Evolutionary conservation across 2,888 invertebrate species (phyloP).

Genomic region (Drosophila kambysellisi): DNA sequence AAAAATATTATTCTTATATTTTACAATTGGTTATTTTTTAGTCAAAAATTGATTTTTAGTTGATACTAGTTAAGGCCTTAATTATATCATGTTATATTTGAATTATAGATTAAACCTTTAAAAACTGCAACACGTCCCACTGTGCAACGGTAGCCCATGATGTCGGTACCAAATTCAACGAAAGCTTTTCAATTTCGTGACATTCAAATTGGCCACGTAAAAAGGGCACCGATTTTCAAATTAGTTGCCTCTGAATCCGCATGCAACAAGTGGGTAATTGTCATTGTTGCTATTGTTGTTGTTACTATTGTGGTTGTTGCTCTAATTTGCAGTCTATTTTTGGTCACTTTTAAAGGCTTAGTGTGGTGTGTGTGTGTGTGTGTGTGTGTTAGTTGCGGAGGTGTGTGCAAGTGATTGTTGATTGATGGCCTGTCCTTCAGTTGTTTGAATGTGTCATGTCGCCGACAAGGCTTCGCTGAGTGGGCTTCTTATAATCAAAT

Average conservation of each 20-base stretch:
- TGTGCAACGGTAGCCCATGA: conserved; percentile 46
- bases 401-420: conserved; percentile 33
- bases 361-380: conserved; percentile 13
- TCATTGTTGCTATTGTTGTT: conserved; percentile 10
- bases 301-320: conserved; percentile 10
- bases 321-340: conserved; percentile 32
- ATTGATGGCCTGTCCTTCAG: conserved; percentile 53
- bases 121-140: neutral
- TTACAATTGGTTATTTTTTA: neutral
- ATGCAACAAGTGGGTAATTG: conserved; percentile 52
- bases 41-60: neutral
- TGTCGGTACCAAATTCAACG: conserved; percentile 37
- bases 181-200: conserved; percentile 73
- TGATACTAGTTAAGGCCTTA: neutral
- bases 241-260: conserved; percentile 37
- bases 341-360: conserved; percentile 15
- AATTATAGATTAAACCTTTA: neutral
- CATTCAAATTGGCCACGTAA: conserved; percentile 73
- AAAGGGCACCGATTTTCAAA: conserved; percentile 59
- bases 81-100: neutral
- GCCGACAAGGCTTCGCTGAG: conserved; percentile 41
- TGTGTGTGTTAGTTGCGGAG: conserved; percentile 13
- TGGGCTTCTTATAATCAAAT: conserved; percentile 10
- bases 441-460: conserved; percentile 33
- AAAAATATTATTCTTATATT: neutral